Conservation (phyloP, 2,113 vertebrate genomes). For the Heterocephalus glaber region DNA sequence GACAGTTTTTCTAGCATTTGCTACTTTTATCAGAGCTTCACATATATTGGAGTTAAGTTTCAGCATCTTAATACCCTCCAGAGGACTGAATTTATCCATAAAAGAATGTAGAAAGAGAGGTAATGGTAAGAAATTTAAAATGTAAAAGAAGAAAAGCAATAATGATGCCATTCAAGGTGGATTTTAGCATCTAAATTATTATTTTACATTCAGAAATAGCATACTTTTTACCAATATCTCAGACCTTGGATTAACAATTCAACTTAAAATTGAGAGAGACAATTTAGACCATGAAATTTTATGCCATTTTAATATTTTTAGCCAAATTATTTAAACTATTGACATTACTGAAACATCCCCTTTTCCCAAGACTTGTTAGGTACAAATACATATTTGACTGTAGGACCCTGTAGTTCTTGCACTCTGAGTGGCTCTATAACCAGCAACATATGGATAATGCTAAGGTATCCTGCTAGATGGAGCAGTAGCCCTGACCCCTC, state of each 20-base stretch:
- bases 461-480: not conserved
- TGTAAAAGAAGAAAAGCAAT: not conserved
- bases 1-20: not conserved
- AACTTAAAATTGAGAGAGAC: not conserved
- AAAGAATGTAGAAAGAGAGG: not conserved
- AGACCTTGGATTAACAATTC: not conserved
- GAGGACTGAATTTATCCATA: not conserved
- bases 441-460: not conserved
- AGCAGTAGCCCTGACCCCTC: not conserved
- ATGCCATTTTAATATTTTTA: not conserved
- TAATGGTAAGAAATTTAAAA: not conserved
- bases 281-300: not conserved
- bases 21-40: constrained; percentile 23
- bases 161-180: not conserved
- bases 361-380: not conserved
- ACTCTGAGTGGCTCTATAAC: not conserved
- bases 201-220: not conserved
- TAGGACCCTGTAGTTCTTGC: not conserved
- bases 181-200: not conserved
- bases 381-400: not conserved
- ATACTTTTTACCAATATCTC: not conserved
- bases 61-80: not conserved
- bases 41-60: constrained; percentile 14
- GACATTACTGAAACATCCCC: not conserved
- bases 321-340: not conserved